These are phyloP conservation scores for Craterocephalus amniculus DNA, from an alignment of 2,797 vertebrate genomes.

Conservation along the genomic window DNA sequence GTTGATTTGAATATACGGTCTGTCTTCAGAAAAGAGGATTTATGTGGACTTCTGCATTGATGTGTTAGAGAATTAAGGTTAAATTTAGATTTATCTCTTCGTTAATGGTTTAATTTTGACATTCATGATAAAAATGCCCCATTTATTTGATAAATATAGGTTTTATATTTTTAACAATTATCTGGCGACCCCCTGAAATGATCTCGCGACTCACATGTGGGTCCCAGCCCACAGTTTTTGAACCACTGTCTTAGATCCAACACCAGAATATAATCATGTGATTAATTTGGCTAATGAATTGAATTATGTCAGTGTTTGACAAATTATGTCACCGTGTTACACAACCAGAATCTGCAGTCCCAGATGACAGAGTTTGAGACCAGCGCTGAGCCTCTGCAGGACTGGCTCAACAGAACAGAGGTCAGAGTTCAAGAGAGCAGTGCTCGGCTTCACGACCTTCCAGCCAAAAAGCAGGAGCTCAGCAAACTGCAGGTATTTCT, in stretches of 20 bases:
- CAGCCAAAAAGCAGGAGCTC: conserved; percentile 92
- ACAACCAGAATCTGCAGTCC: conserved; percentile 87
- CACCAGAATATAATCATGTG: not conserved
- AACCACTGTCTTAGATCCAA: not conserved
- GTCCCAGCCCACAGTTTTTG: too few species aligned
- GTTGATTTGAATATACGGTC: too few species aligned
- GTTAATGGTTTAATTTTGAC: too few species aligned
- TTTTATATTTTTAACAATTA: too few species aligned
- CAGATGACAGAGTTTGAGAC: conserved; percentile 97
- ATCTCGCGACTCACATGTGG: too few species aligned
- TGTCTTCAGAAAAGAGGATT: too few species aligned
- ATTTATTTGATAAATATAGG: too few species aligned
- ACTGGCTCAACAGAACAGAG: conserved; percentile 91
- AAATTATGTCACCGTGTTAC: not conserved
- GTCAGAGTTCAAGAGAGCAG: conserved; percentile 89
- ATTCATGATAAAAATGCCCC: too few species aligned
- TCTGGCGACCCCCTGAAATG: too few species aligned
- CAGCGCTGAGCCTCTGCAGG: conserved; percentile 91
- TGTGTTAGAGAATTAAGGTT: too few species aligned
- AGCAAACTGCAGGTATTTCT: conserved; percentile 91
- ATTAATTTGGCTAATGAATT: not conserved
- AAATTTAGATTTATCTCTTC: too few species aligned
- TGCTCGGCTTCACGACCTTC: conserved; percentile 89
- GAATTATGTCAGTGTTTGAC: conserved; percentile 2
- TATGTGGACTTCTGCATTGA: too few species aligned